Evolutionary conservation across 2,888 invertebrate species (phyloP), one percentile per base, ranked within the genome.

Genomic region (Melangyna quadrimaculata): DNA sequence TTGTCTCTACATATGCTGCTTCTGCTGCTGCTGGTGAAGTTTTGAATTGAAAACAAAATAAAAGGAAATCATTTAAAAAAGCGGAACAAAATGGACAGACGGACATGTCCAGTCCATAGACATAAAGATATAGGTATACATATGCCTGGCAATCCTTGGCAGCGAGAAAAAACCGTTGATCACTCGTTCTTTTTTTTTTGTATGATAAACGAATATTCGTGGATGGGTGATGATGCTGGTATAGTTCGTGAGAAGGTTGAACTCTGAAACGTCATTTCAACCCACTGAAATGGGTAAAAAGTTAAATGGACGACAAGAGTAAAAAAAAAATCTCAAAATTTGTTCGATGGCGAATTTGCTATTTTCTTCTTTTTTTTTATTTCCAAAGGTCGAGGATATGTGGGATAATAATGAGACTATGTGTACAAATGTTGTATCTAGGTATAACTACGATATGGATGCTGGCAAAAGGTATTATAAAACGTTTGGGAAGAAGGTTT

Each of bases 51-150:
- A 32, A 35, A 69, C n/a, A n/a, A n/a, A n/a, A 51, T 71, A 72
- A 69, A 69, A 57, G 70, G 55, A 73, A 73, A 73, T 71, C 67
- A 53, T 53, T 70, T 65, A 51, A 63, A 45, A 65, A 81, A 81
- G 71, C 73, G 80, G 81, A 86, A 86, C 81, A 70, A 48, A 86
- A 86, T 81, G 86, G 86, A 81, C 86, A 81, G 78, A 78, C 86
- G 81, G 81, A 81, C 86, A 69, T 77, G 51, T 70, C 51, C 77
- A 70, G 51, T 70, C 51, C 77, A 70, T 51, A 70, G 73, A 80
- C 55, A 72, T 67, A 81, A 70, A 55, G 55, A 61, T 82, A 70
- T 37, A 69, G 40, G 61, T 32, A n/a, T n/a, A n/a, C n/a, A n/a
- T n/a, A 70, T 45, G 70, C 48, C 32, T 59, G 67, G 80, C 53